A percentile compares a stretch with the other conserved stretches of the same genome.
Evolutionary conservation across 2,888 invertebrate genomes (phyloP).

Genomic region (Heliconius ethilla): DNA sequence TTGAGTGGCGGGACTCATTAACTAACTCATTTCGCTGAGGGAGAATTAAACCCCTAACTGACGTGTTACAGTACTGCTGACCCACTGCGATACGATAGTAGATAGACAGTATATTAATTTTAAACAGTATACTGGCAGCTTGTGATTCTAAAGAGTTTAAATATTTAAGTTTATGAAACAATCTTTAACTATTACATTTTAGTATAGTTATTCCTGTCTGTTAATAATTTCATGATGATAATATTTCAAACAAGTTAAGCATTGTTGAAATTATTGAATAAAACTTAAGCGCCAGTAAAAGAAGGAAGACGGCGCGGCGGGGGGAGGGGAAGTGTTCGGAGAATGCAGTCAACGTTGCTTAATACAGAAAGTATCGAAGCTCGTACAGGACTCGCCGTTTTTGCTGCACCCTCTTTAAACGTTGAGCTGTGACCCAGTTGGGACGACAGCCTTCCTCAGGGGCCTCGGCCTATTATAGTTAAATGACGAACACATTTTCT

Average conservation of each 20-base stretch:
- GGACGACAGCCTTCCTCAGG: not conserved
- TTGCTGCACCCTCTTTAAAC: conserved; percentile 23
- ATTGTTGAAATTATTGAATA: conserved; percentile 20
- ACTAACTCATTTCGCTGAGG: too few relatives aligned
- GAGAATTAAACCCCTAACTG: too few relatives aligned
- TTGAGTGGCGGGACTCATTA: too few relatives aligned
- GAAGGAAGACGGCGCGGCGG: not conserved
- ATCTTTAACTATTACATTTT: not conserved
- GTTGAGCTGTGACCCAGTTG: conserved; percentile 23
- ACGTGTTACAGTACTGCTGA: too few relatives aligned
- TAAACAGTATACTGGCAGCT: too few relatives aligned
- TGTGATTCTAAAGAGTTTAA: too few relatives aligned
- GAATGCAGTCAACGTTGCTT: conserved; percentile 22
- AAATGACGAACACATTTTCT: conserved; percentile 15
- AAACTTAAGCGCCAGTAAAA: conserved; percentile 19
- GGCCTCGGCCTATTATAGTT: not conserved
- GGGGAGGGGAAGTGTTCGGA: not conserved
- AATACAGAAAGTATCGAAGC: conserved; percentile 18
- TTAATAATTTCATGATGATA: conserved; percentile 10
- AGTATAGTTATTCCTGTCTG: not conserved
- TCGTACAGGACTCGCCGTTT: conserved; percentile 11
- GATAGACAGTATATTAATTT: too few relatives aligned
- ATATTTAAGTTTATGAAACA: not conserved
- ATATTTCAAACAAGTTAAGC: conserved; percentile 16
- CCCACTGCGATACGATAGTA: too few relatives aligned